These are phyloP conservation scores for Machaerirhynchus nigripectus DNA, from an alignment of 2,113 vertebrate species.

Conservation along the genomic window DNA sequence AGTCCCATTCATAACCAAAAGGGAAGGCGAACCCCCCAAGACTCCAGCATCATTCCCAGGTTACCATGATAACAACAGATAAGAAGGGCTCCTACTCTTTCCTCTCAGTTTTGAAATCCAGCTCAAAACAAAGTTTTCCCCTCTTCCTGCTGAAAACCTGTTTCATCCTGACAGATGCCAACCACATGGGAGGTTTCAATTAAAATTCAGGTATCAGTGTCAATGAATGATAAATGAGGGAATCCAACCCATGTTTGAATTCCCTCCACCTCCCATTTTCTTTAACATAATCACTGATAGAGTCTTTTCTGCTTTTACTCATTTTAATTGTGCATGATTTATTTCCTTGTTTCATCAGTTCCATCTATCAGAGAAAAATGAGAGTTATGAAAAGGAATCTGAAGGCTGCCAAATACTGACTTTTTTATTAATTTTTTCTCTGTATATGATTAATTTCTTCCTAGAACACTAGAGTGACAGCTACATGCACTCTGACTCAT, in stretches of 20 bases:
- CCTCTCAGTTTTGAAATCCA: background rate
- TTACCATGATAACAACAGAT: background rate
- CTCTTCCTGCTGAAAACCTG: background rate
- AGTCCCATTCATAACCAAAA: background rate
- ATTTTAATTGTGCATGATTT: slow-evolving; percentile 47
- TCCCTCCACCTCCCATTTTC: background rate
- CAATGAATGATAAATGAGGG: slow-evolving; percentile 39
- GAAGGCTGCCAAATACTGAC: slow-evolving; percentile 2
- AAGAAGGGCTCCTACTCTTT: background rate
- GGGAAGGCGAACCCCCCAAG: background rate
- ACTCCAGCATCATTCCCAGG: background rate
- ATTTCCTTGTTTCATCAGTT: slow-evolving; percentile 10
- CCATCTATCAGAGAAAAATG: slow-evolving; percentile 46
- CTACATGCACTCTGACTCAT: slow-evolving; percentile 47
- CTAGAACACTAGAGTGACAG: slow-evolving; percentile 12
- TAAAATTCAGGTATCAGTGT: slow-evolving; percentile 18
- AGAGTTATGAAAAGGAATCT: slow-evolving; percentile 14
- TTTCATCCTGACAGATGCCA: background rate
- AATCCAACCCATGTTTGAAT: background rate
- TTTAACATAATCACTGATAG: background rate
- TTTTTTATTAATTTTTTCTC: background rate
- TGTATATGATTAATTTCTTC: slow-evolving; percentile 58
- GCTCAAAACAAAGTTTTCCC: background rate
- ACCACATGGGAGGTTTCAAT: slow-evolving; percentile 1
- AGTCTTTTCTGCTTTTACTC: background rate